Evolutionary conservation across 2,113 vertebrate genomes (phyloP).

Genomic region (Eublepharis macularius): DNA sequence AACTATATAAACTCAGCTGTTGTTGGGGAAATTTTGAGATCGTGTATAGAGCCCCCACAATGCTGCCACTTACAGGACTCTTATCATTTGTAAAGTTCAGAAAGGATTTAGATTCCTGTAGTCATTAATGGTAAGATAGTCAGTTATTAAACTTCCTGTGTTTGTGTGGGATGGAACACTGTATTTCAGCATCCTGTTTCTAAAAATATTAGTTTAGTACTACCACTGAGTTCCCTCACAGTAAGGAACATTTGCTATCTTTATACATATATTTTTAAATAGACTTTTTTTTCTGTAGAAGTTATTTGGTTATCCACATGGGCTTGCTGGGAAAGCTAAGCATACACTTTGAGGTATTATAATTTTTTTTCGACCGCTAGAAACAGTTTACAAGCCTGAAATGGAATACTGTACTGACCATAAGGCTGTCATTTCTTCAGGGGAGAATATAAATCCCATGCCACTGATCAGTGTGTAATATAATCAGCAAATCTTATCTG

Average conservation of each 20-base stretch:
- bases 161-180: not conserved
- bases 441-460: not conserved
- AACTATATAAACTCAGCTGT: not conserved
- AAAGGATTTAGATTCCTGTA: not conserved
- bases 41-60: not conserved
- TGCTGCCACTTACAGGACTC: not conserved
- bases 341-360: not conserved
- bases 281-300: not conserved
- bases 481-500: not conserved
- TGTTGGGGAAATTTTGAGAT: not conserved
- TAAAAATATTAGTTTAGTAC: conserved; percentile 25
- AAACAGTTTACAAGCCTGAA: not conserved
- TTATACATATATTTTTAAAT: conserved; percentile 11
- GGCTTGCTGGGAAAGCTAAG: not conserved
- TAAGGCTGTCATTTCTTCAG: not conserved
- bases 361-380: too few species aligned
- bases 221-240: not conserved
- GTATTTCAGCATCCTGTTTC: conserved; percentile 39
- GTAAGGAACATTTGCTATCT: not conserved
- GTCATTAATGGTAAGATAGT: not conserved
- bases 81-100: not conserved
- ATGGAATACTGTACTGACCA: too few species aligned
- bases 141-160: not conserved
- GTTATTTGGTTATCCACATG: not conserved
- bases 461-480: not conserved